A percentile compares a stretch with the other conserved stretches of the same genome.
phyloP scores from a whole-genome alignment of 2,113 vertebrate species.

The Corythaeola cristata region DNA sequence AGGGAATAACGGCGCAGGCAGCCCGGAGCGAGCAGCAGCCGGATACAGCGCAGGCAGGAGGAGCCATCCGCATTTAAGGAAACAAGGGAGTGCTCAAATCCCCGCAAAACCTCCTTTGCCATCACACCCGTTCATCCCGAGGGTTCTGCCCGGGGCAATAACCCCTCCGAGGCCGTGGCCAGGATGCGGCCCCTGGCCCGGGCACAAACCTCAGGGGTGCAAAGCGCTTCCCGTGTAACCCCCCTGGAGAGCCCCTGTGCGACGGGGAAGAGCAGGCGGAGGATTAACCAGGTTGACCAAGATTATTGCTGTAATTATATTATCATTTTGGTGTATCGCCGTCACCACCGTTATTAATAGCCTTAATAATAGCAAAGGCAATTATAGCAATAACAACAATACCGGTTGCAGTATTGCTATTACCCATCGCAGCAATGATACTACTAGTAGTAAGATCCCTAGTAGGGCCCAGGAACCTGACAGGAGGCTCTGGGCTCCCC shows the following conservation, averaged over 20 bases:
- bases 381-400: slow-evolving; percentile 41
- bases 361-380: slow-evolving; percentile 47
- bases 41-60: background rate
- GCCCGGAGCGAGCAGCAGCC: background rate
- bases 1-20: background rate
- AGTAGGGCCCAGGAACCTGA: background rate
- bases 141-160: background rate
- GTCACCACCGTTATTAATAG: slow-evolving; percentile 42
- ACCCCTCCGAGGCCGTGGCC: background rate
- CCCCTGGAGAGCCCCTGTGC: background rate
- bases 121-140: background rate
- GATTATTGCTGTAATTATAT: slow-evolving; percentile 49
- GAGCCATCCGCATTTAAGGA: background rate
- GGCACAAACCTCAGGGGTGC: background rate
- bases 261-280: background rate
- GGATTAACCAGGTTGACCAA: slow-evolving; percentile 44
- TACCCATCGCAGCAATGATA: background rate
- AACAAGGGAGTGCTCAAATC: background rate
- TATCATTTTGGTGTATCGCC: background rate
- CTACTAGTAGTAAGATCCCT: slow-evolving; percentile 4
- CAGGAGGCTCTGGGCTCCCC: slow-evolving; percentile 44
- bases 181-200: background rate
- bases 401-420: background rate
- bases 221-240: background rate
- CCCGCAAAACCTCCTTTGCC: background rate